These are phyloP conservation scores for Channa argus DNA, from an alignment of 2,113 vertebrate genomes.

Conservation along the genomic window DNA sequence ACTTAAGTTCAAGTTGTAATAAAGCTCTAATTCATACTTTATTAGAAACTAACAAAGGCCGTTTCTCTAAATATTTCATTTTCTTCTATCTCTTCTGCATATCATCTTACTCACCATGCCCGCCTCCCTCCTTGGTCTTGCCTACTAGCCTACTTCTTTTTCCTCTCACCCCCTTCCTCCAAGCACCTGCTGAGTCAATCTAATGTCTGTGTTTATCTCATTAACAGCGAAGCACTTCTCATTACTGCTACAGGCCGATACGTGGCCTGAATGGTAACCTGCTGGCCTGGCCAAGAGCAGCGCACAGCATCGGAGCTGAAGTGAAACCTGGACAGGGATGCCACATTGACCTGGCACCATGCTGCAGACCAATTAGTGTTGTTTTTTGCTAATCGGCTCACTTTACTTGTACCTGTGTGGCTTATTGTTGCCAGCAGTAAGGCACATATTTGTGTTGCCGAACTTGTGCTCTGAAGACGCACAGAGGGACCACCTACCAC, in stretches of 20 bases:
- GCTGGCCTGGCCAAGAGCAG: conserved; percentile 31
- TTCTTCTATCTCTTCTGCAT: conserved; percentile 38
- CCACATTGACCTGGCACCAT: conserved; percentile 25
- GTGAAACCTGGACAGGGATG: conserved; percentile 41
- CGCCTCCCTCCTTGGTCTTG: conserved; percentile 1
- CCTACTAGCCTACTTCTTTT: background rate
- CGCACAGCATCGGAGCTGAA: background rate
- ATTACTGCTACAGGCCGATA: conserved; percentile 64
- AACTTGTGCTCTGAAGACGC: background rate
- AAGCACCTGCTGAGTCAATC: conserved; percentile 65
- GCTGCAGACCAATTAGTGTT: conserved; percentile 59
- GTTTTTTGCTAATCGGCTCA: conserved; percentile 35
- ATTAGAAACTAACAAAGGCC: conserved; percentile 30
- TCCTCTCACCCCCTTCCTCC: conserved; percentile 9
- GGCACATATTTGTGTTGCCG: background rate
- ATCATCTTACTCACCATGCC: conserved; percentile 25
- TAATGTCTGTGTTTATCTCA: conserved; percentile 83
- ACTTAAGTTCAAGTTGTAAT: conserved; percentile 35
- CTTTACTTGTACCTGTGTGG: conserved; percentile 25
- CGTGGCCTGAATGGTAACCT: conserved; percentile 75
- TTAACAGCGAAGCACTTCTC: conserved; percentile 70
- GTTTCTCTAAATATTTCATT: conserved; percentile 60
- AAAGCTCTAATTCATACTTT: conserved; percentile 38
- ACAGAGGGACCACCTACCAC: background rate
- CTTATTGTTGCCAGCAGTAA: conserved; percentile 16